Evolutionary conservation across 2,888 invertebrate species (phyloP).

Genomic region (Mimachlamys varia): DNA sequence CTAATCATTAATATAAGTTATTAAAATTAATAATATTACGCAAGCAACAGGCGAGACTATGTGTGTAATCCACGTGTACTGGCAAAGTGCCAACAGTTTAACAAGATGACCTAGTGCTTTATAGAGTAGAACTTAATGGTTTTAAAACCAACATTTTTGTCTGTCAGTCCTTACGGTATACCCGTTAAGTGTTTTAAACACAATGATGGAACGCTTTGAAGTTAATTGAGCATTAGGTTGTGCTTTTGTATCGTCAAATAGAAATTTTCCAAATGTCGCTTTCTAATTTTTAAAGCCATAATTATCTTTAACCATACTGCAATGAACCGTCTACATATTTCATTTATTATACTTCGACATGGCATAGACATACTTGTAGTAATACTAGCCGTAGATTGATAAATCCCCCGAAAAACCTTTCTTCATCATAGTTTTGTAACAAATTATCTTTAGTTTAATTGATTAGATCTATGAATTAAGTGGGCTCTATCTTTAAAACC

Average conservation of each 20-base stretch:
- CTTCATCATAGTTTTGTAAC: neutral
- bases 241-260: slow-evolving; percentile 23
- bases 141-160: neutral
- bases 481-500: neutral
- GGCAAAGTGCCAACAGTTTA: neutral
- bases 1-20: neutral
- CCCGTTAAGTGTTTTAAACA: neutral
- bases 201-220: slow-evolving; percentile 25
- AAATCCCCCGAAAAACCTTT: neutral
- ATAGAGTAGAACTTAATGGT: neutral
- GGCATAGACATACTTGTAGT: neutral
- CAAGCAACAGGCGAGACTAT: neutral
- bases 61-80: neutral
- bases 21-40: neutral
- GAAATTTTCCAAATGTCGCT: slow-evolving; percentile 20
- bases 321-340: neutral
- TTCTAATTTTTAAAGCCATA: slow-evolving; percentile 23
- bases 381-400: neutral
- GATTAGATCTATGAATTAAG: slow-evolving; percentile 3
- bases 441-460: slow-evolving; percentile 1
- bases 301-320: neutral
- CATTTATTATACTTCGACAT: neutral
- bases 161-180: neutral
- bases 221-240: slow-evolving; percentile 16
- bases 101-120: neutral